phyloP scores from a whole-genome alignment of 64 coral and sea anemone species.

The Actinia equina region DNA sequence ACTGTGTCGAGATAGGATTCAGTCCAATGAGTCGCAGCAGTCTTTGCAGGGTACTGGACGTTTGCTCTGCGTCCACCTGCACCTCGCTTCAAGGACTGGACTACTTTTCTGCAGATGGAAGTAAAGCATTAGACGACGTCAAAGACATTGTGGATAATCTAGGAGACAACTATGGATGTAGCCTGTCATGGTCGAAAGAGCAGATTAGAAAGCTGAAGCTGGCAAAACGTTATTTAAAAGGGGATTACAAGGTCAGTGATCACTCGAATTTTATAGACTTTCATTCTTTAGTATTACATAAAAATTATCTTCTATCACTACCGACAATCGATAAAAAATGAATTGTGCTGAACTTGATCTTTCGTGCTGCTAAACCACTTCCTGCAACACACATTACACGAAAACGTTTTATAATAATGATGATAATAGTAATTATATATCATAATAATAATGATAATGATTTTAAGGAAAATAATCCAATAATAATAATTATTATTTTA shows the following conservation, averaged over 20 bases:
- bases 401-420: no score
- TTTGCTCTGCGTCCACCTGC: conserved; percentile 33
- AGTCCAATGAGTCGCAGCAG: conserved; percentile 48
- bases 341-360: neutral
- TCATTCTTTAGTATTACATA: neutral
- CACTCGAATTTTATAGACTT: neutral
- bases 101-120: conserved; percentile 55
- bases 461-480: no score
- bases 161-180: conserved; percentile 33
- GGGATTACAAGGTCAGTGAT: conserved; percentile 48
- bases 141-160: conserved; percentile 39
- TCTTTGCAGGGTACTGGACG: conserved; percentile 32
- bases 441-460: no score
- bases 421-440: no score
- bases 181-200: conserved; percentile 50
- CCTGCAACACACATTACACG: no score
- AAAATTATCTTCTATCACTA: neutral
- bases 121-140: conserved; percentile 50
- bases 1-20: conserved; percentile 27
- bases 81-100: conserved; percentile 61
- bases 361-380: no score
- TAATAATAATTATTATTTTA: no score
- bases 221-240: conserved; percentile 63
- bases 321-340: neutral
- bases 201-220: conserved; percentile 38